Percentiles rank a stretch among this genome's conserved stretches.
phyloP scores from a whole-genome alignment of 2,888 invertebrate genomes.

The Tipula unca region DNA sequence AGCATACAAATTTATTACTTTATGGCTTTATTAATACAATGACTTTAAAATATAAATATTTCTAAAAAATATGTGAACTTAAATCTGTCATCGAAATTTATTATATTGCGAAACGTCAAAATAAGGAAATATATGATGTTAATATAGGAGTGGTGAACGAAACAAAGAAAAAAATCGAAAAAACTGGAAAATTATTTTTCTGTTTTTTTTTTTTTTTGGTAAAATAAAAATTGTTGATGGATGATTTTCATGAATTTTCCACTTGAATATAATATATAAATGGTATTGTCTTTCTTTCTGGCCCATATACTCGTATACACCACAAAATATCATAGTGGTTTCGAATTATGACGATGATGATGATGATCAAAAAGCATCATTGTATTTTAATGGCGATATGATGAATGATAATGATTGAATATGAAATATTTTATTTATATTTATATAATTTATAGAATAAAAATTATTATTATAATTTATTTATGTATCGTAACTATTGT shows the following conservation, averaged over 20 bases:
- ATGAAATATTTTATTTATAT: neutral
- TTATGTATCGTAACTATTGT: neutral
- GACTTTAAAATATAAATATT: no score
- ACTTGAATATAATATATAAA: neutral
- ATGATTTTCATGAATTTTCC: neutral
- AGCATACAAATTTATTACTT: no score
- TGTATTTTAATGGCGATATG: neutral
- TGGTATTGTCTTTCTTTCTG: neutral
- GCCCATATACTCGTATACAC: neutral
- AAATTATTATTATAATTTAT: neutral
- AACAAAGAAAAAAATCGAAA: neutral
- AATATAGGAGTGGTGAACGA: neutral
- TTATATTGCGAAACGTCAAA: neutral
- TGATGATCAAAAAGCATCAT: neutral
- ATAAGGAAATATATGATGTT: neutral
- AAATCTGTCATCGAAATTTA: neutral
- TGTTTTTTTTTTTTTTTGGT: neutral
- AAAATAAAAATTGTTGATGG: neutral
- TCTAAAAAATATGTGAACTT: no score
- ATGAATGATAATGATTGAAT: conserved; percentile 14
- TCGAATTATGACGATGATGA: neutral
- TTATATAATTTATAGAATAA: neutral
- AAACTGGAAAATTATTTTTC: neutral
- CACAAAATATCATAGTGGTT: neutral
- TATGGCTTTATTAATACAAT: no score